Conservation (phyloP, 2,797 vertebrate species). For the Hozukius guyotensis region DNA sequence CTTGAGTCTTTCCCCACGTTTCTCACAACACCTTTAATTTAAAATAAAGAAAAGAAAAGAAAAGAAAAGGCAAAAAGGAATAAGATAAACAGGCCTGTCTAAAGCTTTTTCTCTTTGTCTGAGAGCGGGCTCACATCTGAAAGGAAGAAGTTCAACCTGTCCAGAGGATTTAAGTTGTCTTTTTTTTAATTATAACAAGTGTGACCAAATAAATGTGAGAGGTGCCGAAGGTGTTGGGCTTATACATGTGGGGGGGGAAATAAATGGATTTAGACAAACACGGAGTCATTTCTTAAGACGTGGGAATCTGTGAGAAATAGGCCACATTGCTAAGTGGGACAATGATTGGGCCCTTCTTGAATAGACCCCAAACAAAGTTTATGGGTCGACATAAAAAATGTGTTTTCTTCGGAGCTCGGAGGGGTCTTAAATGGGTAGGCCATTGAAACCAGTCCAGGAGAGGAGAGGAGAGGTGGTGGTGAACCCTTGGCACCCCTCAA, state of each 20-base stretch:
- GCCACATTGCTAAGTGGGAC: conserved; percentile 68
- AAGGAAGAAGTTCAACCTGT: conserved; percentile 37
- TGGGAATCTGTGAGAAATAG: conserved; percentile 76
- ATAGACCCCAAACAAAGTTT: conserved; percentile 78
- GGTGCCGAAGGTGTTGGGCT: conserved; percentile 35
- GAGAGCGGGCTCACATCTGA: conserved; percentile 22
- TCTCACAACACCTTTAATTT: conserved; percentile 45
- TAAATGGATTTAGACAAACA: conserved; percentile 53
- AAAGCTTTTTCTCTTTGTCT: background rate
- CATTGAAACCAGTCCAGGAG: conserved; percentile 77
- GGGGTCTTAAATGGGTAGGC: conserved; percentile 82
- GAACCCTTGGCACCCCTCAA: conserved; percentile 86
- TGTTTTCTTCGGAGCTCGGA: conserved; percentile 77
- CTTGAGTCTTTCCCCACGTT: conserved; percentile 69
- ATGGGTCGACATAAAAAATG: conserved; percentile 84
- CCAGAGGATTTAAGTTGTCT: conserved; percentile 28
- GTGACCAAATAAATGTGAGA: conserved; percentile 60
- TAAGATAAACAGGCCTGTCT: conserved; percentile 21
- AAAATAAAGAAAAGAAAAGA: background rate
- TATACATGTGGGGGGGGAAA: conserved; percentile 37
- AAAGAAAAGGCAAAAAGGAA: background rate
- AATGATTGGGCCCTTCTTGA: conserved; percentile 72
- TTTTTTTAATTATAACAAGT: conserved; percentile 18
- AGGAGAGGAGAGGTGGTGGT: conserved; percentile 88
- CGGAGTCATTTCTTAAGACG: conserved; percentile 59